Percentiles rank a stretch among this genome's conserved stretches.
phyloP scores from a whole-genome alignment of 1,140 invertebrate genomes.

The Zophobas morio region DNA sequence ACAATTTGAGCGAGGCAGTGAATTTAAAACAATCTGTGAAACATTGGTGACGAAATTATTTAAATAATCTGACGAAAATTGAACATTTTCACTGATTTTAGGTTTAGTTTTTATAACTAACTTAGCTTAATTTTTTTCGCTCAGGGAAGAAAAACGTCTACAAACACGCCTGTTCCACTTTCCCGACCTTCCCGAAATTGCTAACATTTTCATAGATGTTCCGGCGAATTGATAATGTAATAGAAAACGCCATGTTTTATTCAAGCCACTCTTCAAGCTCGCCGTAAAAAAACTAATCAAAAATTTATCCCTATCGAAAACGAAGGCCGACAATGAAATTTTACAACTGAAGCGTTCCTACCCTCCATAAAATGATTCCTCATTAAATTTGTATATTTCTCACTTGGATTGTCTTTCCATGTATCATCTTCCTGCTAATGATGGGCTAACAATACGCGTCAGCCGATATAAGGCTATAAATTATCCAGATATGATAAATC shows the following conservation, averaged over 20 bases:
- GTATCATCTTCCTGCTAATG: constrained; percentile 15
- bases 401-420: background rate
- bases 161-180: no score
- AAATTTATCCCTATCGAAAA: constrained; percentile 34
- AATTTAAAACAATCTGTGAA: no score
- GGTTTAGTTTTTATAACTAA: no score
- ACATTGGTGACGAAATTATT: no score
- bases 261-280: constrained; percentile 16
- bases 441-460: constrained; percentile 26
- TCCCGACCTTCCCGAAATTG: background rate
- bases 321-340: constrained; percentile 32
- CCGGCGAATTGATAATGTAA: constrained; percentile 34
- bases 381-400: constrained; percentile 29
- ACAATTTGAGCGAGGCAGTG: no score
- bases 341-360: background rate
- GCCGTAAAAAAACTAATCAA: constrained; percentile 39
- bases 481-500: constrained; percentile 32
- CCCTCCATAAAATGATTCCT: constrained; percentile 1
- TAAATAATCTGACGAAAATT: no score
- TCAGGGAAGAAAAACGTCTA: no score
- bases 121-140: no score
- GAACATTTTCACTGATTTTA: no score
- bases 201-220: constrained; percentile 36
- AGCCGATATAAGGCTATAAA: constrained; percentile 29
- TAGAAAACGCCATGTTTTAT: constrained; percentile 30